A percentile compares a stretch with the other conserved stretches of the same genome.
phyloP scores from a whole-genome alignment of 35 echinoderm and acorn worm species.

The Patiria miniata region DNA sequence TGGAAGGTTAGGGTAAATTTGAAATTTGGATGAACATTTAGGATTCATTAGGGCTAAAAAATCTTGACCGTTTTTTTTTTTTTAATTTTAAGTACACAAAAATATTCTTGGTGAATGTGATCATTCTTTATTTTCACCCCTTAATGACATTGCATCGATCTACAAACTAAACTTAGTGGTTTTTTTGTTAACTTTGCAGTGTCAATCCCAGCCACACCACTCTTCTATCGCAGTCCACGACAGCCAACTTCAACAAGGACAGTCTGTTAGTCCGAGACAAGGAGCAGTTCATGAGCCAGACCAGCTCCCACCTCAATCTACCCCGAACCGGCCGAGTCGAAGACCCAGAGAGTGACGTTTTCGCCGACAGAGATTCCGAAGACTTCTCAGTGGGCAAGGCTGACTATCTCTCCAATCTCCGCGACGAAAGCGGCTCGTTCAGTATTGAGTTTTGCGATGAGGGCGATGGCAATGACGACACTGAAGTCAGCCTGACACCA shows the following conservation, averaged over 20 bases:
- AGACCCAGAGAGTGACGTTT: background rate
- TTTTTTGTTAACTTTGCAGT: background rate
- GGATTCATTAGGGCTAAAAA: too few relatives aligned
- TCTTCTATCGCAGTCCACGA: conserved; percentile 28
- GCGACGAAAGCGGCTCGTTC: conserved; percentile 76
- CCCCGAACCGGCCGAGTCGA: background rate
- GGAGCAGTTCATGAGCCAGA: conserved; percentile 53
- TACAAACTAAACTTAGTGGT: too few relatives aligned
- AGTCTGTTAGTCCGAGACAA: conserved; percentile 68
- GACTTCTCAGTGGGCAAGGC: background rate
- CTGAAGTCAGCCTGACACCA: conserved; percentile 19
- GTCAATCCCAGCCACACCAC: conserved; percentile 10
- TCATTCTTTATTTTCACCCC: too few relatives aligned
- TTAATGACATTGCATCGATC: too few relatives aligned
- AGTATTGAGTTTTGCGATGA: conserved; percentile 65
- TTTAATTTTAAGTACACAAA: too few relatives aligned
- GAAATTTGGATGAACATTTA: too few relatives aligned
- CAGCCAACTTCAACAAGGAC: conserved; percentile 77
- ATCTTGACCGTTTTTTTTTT: too few relatives aligned
- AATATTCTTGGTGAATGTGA: too few relatives aligned
- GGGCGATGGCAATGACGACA: background rate
- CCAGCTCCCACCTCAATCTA: background rate
- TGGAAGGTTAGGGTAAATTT: too few relatives aligned
- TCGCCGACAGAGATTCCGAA: background rate
- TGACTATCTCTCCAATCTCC: background rate